A percentile compares a stretch with the other conserved stretches of the same genome.
Conservation (phyloP, 2,888 invertebrate species). For the Drosophila nr. perissopoda region DNA sequence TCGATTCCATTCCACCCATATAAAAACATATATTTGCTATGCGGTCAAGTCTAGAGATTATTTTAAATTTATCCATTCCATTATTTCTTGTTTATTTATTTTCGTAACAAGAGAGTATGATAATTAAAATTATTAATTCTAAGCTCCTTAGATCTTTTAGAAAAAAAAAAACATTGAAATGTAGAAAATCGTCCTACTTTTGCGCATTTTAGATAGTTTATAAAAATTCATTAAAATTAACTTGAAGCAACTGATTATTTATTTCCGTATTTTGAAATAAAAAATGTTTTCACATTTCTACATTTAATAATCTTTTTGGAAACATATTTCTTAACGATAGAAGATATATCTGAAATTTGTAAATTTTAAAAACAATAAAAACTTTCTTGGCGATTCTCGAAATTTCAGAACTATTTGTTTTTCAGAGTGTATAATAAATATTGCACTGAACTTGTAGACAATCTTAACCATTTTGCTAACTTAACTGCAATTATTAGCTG, state of each 20-base stretch:
- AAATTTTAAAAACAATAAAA: no score
- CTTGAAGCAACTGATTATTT: no score
- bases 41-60: background rate
- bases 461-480: background rate
- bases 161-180: no score
- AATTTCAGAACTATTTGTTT: background rate
- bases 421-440: background rate
- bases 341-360: no score
- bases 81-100: background rate
- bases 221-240: no score
- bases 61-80: background rate
- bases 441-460: background rate
- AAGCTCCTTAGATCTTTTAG: background rate
- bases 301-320: no score
- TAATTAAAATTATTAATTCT: background rate
- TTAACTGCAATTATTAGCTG: conserved; percentile 3
- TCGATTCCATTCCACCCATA: background rate
- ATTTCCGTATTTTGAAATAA: no score
- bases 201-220: no score
- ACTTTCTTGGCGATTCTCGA: no score
- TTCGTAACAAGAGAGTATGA: background rate
- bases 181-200: no score
- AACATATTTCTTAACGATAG: no score
- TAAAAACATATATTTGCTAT: background rate
- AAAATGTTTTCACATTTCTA: no score